Evolutionary conservation across 2,888 invertebrate genomes (phyloP), one percentile per base, ranked within the genome.

Genomic region (Achlya flavicornis): DNA sequence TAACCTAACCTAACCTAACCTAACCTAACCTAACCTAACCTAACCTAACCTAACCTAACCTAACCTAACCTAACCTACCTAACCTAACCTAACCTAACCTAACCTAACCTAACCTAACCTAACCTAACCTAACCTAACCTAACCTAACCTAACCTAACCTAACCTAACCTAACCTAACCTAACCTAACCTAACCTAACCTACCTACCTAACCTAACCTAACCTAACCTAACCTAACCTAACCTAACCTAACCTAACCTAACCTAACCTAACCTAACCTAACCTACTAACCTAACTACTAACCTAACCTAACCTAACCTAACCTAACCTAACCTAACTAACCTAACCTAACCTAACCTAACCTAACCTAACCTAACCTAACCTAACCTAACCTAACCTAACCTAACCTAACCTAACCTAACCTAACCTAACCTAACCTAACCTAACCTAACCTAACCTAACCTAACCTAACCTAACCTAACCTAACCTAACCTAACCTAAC

Each of bases 301-400:
- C n/a, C n/a, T n/a, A n/a, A n/a, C n/a, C 66, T 64, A 64, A 66
- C 66, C 66, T 66, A 66, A 65, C 62, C 63, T 64, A 66, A 69
- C 65, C 68, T 70, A 68, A 72, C 69, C 69, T 67, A 66, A 68
- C 68, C 68, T 67, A 68, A 69, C 71, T 62, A 62, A 72, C 64
- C 69, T 68, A 65, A 66, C 66, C 68, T 68, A 66, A 72, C 69
- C 57, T 67, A 69, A 67, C 69, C 66, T 66, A 67, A 68, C 68
- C 69, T 68, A 69, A 69, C 71, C 68, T 69, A 69, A 68, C 69
- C 67, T 66, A 72, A 72, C 73, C 71, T 72, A 72, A 72, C 72
- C 72, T 72, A 72, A 72, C 71, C 71, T 73, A 73, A 71, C 73
- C 73, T 71, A 69, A 69, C 69, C 69, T 66, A 74, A 71, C 73